Percentiles rank a stretch among this genome's conserved stretches.
Evolutionary conservation across 2,888 invertebrate species (phyloP).

Genomic region (Diplolepis rosae): DNA sequence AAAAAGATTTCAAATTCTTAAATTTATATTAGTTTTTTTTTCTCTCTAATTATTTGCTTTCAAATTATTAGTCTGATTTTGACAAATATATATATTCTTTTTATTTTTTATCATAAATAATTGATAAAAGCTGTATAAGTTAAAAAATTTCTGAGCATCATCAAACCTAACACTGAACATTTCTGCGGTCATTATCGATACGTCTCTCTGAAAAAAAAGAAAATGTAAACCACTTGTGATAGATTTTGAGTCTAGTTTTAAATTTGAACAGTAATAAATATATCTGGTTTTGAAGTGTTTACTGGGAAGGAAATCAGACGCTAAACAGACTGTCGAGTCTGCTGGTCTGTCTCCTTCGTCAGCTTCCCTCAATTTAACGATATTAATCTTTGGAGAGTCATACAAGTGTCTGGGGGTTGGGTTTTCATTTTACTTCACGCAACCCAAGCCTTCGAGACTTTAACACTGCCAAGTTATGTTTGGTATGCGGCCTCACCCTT

Average conservation of each 20-base stretch:
- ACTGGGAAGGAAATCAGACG: neutral
- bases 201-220: neutral
- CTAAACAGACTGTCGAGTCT: slow-evolving; percentile 1
- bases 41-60: no score
- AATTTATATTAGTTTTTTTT: no score
- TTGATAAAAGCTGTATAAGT: no score
- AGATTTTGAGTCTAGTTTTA: neutral
- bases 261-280: neutral
- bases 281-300: slow-evolving; percentile 33
- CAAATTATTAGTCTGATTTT: no score
- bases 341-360: slow-evolving; percentile 29
- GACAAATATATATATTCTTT: no score
- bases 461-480: neutral
- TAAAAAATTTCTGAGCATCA: no score
- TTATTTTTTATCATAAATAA: no score
- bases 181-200: neutral
- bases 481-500: slow-evolving; percentile 4
- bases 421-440: neutral
- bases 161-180: neutral
- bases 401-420: slow-evolving; percentile 38
- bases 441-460: neutral
- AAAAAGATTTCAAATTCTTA: no score
- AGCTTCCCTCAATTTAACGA: slow-evolving; percentile 31
- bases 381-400: slow-evolving; percentile 41
- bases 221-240: neutral